Evolutionary conservation across 2,113 vertebrate species (phyloP).

Genomic region (Mirza zaza): DNA sequence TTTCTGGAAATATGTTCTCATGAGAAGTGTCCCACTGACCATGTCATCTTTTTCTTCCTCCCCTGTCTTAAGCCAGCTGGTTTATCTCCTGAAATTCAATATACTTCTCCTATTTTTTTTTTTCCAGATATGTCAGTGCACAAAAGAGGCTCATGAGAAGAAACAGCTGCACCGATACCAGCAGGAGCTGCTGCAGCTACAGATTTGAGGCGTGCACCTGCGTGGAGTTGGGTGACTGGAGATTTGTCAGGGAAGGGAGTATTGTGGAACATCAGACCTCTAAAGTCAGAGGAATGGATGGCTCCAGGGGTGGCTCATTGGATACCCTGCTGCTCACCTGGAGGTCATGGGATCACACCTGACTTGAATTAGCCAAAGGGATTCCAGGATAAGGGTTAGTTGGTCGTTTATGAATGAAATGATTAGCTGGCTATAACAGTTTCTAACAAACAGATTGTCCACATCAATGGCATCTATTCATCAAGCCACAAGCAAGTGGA

Average conservation of each 20-base stretch:
- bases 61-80: slow-evolving; percentile 68
- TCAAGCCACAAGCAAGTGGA: background rate
- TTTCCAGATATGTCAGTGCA: slow-evolving; percentile 65
- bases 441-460: slow-evolving; percentile 52
- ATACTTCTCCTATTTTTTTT: background rate
- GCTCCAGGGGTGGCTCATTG: slow-evolving; percentile 52
- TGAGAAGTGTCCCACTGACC: slow-evolving; percentile 66
- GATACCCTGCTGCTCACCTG: slow-evolving; percentile 54
- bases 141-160: slow-evolving; percentile 73
- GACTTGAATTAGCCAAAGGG: slow-evolving; percentile 66
- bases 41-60: slow-evolving; percentile 52
- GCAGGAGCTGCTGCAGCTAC: slow-evolving; percentile 62
- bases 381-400: slow-evolving; percentile 57
- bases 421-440: slow-evolving; percentile 63
- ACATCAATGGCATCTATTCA: slow-evolving; percentile 54
- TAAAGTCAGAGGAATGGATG: slow-evolving; percentile 52
- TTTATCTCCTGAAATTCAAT: slow-evolving; percentile 78
- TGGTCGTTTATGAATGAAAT: slow-evolving; percentile 55
- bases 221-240: slow-evolving; percentile 43
- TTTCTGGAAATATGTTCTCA: slow-evolving; percentile 71
- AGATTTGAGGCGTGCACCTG: slow-evolving; percentile 69
- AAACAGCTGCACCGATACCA: slow-evolving; percentile 59
- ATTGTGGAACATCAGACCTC: background rate
- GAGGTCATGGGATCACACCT: slow-evolving; percentile 66
- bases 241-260: slow-evolving; percentile 46